Evolutionary conservation across 2,797 vertebrate genomes (phyloP), one percentile per base, ranked within the genome.

Genomic region (Rousettus madagascariensis): DNA sequence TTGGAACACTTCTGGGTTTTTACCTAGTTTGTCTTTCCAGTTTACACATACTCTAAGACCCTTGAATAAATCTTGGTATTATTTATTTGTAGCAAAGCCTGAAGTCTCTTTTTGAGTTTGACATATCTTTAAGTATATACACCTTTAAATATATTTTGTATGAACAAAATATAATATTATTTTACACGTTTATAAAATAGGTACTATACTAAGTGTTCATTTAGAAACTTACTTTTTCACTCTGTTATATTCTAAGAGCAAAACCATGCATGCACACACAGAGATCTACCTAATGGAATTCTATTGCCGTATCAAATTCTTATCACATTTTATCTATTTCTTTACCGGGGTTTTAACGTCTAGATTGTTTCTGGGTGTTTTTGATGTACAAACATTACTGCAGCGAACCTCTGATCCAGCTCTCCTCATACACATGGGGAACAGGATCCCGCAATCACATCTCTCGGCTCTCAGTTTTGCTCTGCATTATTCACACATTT

Each of bases 381-480:
- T 41, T 3, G 46, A 63, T 15, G 3, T 7, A 13, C 38, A 72
- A 33, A 33, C 28, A 5, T 3, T n/a, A 33, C 46, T 20, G 1
- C 61, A 19, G n/a, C 0, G 22, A 43, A 5, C 36, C 6, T 33
- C 19, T 5, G 11, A 22, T 13, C 8, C 4, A 8, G 36, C 66
- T 11, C 4, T 55, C 74, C 57, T 55, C 1, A 0, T n/a, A 28
- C 41, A 17, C 4, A 4, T 19, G 15, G 9, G n/a, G 49, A 11
- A 63, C 55, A 65, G 46, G 36, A 16, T 55, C 8, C 33, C 38
- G 9, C 1, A 41, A 26, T 49, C 61, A 9, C 36, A 16, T 19
- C 7, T 77, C 49, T 77, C 0, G 1, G 59, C 19, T 57, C 26
- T 78, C 51, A 10, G 19, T 38, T 78, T 46, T n/a, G 16, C 20